Percentiles rank a stretch among this genome's conserved stretches.
phyloP scores from a whole-genome alignment of 2,888 invertebrate genomes.

The Elmis aenea region DNA sequence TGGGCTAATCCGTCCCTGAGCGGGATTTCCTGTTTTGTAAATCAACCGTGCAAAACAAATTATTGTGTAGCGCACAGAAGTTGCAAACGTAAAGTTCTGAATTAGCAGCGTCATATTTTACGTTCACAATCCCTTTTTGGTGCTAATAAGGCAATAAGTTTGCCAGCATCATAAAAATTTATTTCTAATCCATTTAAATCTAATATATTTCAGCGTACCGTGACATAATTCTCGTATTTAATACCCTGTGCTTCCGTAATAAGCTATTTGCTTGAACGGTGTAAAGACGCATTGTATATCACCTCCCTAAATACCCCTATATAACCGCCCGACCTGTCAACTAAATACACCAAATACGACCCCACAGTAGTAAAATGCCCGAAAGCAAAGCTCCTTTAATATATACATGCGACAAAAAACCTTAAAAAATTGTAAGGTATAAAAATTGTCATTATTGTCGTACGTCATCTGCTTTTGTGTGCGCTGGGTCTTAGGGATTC shows the following conservation, averaged over 20 bases:
- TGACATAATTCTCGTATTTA: constrained; percentile 34
- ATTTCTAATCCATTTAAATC: constrained; percentile 34
- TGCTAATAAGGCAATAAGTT: too few species aligned
- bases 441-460: constrained; percentile 42
- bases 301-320: constrained; percentile 33
- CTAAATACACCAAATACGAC: constrained; percentile 29
- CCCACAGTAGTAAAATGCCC: constrained; percentile 15
- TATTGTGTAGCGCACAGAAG: too few species aligned
- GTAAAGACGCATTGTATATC: constrained; percentile 34
- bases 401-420: constrained; percentile 18
- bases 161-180: too few species aligned
- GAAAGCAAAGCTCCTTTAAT: constrained; percentile 15
- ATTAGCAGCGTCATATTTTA: too few species aligned
- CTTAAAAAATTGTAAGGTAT: constrained; percentile 32
- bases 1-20: too few species aligned
- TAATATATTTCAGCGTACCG: constrained; percentile 33
- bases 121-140: too few species aligned
- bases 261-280: constrained; percentile 26
- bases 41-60: too few species aligned
- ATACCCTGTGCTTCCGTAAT: constrained; percentile 29
- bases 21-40: too few species aligned
- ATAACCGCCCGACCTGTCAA: constrained; percentile 30
- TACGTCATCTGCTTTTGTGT: constrained; percentile 39
- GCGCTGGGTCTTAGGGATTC: constrained; percentile 31
- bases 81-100: too few species aligned